Base-by-base conservation (phyloP, 2,113 vertebrate species). In the Gnathochromis pfefferi region DNA sequence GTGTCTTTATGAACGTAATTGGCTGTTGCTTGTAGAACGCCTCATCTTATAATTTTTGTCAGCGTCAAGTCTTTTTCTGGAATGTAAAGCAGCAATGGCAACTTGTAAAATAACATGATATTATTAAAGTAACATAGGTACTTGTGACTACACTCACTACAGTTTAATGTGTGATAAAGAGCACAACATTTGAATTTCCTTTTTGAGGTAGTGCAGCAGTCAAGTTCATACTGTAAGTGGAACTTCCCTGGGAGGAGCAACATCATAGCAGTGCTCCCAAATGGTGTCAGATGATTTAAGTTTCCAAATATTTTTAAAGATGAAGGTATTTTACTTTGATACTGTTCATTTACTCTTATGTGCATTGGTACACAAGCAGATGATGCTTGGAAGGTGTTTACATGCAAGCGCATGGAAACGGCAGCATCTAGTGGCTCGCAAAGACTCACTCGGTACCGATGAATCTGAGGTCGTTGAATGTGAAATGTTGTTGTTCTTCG, bases 341-440 rank as follows among this genome's bases (percentile, higher is more conserved):
- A 21, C 28, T 60, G 9, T 42, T 53, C 31, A 10, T 26, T 80
- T 58, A 45, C 31, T 78, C 31, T 33, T 17, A 51, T 78, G 26
- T 85, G 23, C 85, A 51, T 11, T 75, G 45, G 21, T 28, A 7
- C n/a, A 65, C 55, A 80, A 53, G 73, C 54, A 80, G 31, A 80
- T 63, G 42, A 40, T 28, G 38, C 14, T 5, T 47, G 7, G 8
- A 11, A 19, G 7, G 26, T 4, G n/a, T 8, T 42, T 42, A 14
- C 9, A 6, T 84, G 9, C n/a, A 83, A 78, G 82, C 31, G 49
- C 7, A 47, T 53, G 40, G 14, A 51, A 53, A 89, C 73, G 55
- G 85, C 89, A 84, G 38, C 91, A 86, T 89, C 91, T 93, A 88
- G 83, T 93, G 91, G 86, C 53, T 57, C 19, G 19, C n/a, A 26